Percentiles rank a stretch among this genome's conserved stretches.
phyloP scores from a whole-genome alignment of 1,140 invertebrate species.

The Steinernema feltiae region DNA sequence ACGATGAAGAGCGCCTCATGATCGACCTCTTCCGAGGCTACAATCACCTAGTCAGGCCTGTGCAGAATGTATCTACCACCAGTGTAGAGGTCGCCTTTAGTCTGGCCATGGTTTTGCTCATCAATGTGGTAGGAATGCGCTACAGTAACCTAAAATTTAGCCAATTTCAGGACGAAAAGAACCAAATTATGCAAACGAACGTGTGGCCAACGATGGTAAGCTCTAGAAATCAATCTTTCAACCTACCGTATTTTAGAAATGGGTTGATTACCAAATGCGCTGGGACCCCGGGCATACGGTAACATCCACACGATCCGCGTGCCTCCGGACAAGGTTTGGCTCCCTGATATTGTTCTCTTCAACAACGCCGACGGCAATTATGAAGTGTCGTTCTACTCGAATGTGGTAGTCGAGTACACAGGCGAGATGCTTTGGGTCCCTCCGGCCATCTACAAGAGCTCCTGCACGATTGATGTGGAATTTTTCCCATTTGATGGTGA shows the following conservation, averaged over 20 bases:
- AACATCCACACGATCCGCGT: conserved; percentile 87
- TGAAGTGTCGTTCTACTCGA: conserved; percentile 91
- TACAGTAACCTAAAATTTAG: too few relatives aligned
- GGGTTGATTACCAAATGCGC: conserved; percentile 91
- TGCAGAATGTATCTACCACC: conserved; percentile 83
- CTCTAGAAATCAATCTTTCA: too few relatives aligned
- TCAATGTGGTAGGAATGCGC: conserved; percentile 98
- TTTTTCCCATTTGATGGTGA: conserved; percentile 81
- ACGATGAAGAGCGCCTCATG: conserved; percentile 90
- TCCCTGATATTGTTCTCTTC: conserved; percentile 96
- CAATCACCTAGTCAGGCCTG: conserved; percentile 96
- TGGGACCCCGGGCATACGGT: conserved; percentile 97
- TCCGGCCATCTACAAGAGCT: conserved; percentile 96
- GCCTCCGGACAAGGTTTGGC: conserved; percentile 97
- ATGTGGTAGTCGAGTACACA: conserved; percentile 79
- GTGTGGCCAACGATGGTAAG: conserved; percentile 45
- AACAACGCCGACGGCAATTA: conserved; percentile 98
- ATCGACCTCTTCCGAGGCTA: conserved; percentile 94
- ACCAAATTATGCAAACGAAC: conserved; percentile 58
- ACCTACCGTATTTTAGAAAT: too few relatives aligned
- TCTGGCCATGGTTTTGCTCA: conserved; percentile 93
- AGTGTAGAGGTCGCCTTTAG: conserved; percentile 92
- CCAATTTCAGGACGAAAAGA: conserved; percentile 43
- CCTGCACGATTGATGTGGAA: conserved; percentile 83
- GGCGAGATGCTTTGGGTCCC: conserved; percentile 77